Percentiles rank a stretch among this genome's conserved stretches.
phyloP scores from a whole-genome alignment of 2,888 invertebrate genomes.

The Microchrysa polita region DNA sequence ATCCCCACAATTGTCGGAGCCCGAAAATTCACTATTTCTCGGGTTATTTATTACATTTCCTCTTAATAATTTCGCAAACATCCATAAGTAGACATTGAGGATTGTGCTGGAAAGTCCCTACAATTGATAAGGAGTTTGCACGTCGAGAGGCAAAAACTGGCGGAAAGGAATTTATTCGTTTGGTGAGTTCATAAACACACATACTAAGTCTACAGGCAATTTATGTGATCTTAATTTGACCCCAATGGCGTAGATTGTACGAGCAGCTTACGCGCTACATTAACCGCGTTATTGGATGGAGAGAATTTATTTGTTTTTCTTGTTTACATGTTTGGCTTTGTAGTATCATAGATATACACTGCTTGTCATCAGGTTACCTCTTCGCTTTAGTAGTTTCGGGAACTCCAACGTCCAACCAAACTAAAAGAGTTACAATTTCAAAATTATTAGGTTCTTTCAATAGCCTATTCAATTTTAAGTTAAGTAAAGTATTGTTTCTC shows the following conservation, averaged over 20 bases:
- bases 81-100: background rate
- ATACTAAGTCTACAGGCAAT: background rate
- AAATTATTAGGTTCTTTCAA: too few species aligned
- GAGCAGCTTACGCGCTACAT: slow-evolving; percentile 32
- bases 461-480: too few species aligned
- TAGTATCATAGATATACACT: too few species aligned
- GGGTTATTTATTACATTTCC: slow-evolving; percentile 4
- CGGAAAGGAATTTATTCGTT: slow-evolving; percentile 14
- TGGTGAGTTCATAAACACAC: background rate
- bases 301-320: slow-evolving; percentile 7
- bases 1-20: too few species aligned
- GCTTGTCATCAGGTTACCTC: too few species aligned
- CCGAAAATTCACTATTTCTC: background rate
- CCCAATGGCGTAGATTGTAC: background rate
- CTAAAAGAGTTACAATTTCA: too few species aligned
- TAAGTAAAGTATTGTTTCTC: too few species aligned
- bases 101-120: background rate
- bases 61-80: slow-evolving; percentile 8
- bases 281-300: background rate
- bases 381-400: too few species aligned
- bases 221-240: slow-evolving; percentile 4
- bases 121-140: background rate
- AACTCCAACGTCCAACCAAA: too few species aligned
- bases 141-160: slow-evolving; percentile 23
- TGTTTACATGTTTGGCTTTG: too few species aligned